Evolutionary conservation across 2,113 vertebrate genomes (phyloP), one percentile per base, ranked within the genome.

Genomic region (Sciurus niger): DNA sequence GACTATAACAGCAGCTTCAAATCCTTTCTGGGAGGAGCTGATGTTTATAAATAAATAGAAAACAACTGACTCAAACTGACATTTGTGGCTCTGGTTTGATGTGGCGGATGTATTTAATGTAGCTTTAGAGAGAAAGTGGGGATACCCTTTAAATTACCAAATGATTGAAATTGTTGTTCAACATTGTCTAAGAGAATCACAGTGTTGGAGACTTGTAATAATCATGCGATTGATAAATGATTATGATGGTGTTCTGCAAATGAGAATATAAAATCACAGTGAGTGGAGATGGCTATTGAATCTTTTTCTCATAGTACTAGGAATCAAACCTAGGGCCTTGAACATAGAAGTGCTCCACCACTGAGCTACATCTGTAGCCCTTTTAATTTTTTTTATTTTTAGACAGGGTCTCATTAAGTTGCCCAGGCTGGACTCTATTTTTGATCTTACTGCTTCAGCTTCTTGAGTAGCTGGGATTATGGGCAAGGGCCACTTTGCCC

Each of bases 41-140:
- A 83, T 0, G 28, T 84, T 80, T 92, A 87, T 90, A 97, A 95
- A 77, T 92, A 95, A 88, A 95, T 60, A 82, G 76, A 96, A 97
- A 86, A 92, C 37, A 46, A 80, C 65, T 63, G 79, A 93, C 87
- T 95, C 87, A 60, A 67, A 68, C 58, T 51, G 60, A 93, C 95
- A 87, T 90, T 28, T 82, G 40, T 93, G 60, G 79, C 77, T 83
- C 73, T 55, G 22, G 51, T 94, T 94, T 80, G 70, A 73, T 89
- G 73, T 79, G 79, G 79, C 84, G 14, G n/a, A 77, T 86, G 4
- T 70, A 13, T 13, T 96, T 63, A 84, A 30, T 40, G 20, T 43
- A 53, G 55, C 60, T 24, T 11, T 40, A 60, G 72, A 76, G 82
- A 95, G 58, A 90, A 95, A 84, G 51, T 88, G 65, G 43, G 46